Evolutionary conservation across 2,888 invertebrate genomes (phyloP).

Genomic region (Eretmocerus hayati): DNA sequence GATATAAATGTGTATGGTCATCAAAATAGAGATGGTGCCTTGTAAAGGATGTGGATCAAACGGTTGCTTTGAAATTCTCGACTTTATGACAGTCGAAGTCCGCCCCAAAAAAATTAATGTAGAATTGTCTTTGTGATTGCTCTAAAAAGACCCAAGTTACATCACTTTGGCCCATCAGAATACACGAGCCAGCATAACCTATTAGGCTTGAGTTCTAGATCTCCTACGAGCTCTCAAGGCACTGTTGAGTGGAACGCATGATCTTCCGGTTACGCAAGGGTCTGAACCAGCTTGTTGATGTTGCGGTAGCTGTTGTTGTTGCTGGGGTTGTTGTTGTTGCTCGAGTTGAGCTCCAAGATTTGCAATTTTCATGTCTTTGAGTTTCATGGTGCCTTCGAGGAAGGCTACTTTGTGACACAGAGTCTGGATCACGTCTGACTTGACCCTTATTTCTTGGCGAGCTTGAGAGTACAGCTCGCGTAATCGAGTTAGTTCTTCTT

Average conservation of each 20-base stretch:
- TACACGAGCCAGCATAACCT: too few relatives aligned
- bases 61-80: too few relatives aligned
- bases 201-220: too few relatives aligned
- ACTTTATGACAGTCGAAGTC: too few relatives aligned
- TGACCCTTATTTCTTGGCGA: slow-evolving; percentile 53
- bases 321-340: neutral
- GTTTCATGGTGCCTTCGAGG: slow-evolving; percentile 53
- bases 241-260: neutral
- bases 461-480: too few relatives aligned
- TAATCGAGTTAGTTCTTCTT: neutral
- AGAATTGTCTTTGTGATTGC: too few relatives aligned
- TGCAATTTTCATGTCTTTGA: slow-evolving; percentile 56
- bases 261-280: neutral
- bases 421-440: slow-evolving; percentile 50
- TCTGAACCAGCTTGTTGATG: neutral
- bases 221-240: neutral
- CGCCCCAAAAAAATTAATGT: too few relatives aligned
- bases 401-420: slow-evolving; percentile 58
- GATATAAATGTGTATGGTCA: too few relatives aligned
- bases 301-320: neutral
- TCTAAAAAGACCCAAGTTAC: too few relatives aligned
- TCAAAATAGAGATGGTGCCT: too few relatives aligned
- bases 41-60: too few relatives aligned
- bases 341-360: slow-evolving; percentile 15
- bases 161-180: too few relatives aligned